phyloP scores from a whole-genome alignment of 2,113 vertebrate species.

The Heterochromis multidens region DNA sequence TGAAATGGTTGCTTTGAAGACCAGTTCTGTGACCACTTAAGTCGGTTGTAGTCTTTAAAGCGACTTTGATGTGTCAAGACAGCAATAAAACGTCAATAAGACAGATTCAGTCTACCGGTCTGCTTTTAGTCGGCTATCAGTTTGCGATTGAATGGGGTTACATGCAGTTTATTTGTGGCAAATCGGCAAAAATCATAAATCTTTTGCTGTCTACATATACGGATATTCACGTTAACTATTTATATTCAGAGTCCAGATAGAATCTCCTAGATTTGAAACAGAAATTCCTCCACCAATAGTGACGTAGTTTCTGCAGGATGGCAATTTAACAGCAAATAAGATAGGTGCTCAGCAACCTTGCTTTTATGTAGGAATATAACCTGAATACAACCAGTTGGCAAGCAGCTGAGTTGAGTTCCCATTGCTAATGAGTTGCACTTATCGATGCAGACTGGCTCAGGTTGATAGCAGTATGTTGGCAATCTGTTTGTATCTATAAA shows the following conservation, averaged over 20 bases:
- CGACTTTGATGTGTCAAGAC: neutral
- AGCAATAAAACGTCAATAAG: neutral
- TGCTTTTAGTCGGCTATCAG: neutral
- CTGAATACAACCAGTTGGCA: neutral
- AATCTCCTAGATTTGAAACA: neutral
- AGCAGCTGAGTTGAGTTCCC: neutral
- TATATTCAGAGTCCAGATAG: neutral
- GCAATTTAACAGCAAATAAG: neutral
- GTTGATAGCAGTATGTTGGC: neutral
- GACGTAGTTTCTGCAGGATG: neutral
- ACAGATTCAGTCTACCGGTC: neutral
- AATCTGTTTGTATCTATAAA: neutral
- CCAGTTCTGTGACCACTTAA: too few relatives aligned
- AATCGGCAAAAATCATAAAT: neutral
- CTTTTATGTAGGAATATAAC: too few relatives aligned
- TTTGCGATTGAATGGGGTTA: neutral
- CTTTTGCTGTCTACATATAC: neutral
- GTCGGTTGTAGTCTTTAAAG: neutral
- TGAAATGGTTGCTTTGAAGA: too few relatives aligned
- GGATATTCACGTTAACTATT: too few relatives aligned
- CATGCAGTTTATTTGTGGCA: neutral
- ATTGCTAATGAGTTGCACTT: neutral
- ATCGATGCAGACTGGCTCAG: neutral
- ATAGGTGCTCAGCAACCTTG: neutral
- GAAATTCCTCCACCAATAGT: neutral